A percentile compares a stretch with the other conserved stretches of the same genome.
Evolutionary conservation across 2,797 vertebrate genomes (phyloP).

Genomic region (Eupleurogrammus muticus): DNA sequence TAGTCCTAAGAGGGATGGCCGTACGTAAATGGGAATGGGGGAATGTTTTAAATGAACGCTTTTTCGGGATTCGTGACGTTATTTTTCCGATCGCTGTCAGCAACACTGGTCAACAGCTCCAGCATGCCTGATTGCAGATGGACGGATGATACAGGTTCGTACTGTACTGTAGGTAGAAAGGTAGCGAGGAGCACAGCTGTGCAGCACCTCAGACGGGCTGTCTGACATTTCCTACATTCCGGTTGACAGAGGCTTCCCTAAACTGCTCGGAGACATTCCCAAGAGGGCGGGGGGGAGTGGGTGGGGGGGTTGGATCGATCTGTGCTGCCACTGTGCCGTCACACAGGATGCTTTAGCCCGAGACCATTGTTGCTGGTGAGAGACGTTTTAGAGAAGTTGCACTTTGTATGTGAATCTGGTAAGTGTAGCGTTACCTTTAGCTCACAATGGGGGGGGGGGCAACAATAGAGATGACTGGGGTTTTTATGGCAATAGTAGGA

Average conservation of each 20-base stretch:
- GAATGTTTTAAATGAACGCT: conserved; percentile 30
- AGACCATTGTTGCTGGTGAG: conserved; percentile 75
- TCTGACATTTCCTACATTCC: background rate
- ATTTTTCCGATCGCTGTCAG: conserved; percentile 59
- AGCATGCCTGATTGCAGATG: conserved; percentile 44
- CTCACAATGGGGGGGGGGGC: conserved; percentile 41
- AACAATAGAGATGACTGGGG: conserved; percentile 23
- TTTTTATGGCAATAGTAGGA: conserved; percentile 4
- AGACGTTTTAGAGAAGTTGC: conserved; percentile 61
- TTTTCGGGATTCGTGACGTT: conserved; percentile 22
- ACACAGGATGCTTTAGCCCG: conserved; percentile 50
- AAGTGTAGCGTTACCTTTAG: conserved; percentile 37
- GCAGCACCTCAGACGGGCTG: conserved; percentile 22
- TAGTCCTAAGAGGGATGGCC: conserved; percentile 38
- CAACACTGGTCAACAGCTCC: conserved; percentile 66
- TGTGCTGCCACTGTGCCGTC: conserved; percentile 15
- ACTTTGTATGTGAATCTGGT: conserved; percentile 64
- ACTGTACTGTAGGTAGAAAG: background rate
- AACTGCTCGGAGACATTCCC: background rate
- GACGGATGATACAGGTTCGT: background rate
- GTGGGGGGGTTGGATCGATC: too few species aligned
- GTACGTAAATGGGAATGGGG: conserved; percentile 30
- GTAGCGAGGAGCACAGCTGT: background rate
- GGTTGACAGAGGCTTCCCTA: background rate
- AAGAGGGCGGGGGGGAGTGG: conserved; percentile 6